Percentiles rank a stretch among this genome's conserved stretches.
Evolutionary conservation across 2,113 vertebrate genomes (phyloP).

Genomic region (Tetrax tetrax): DNA sequence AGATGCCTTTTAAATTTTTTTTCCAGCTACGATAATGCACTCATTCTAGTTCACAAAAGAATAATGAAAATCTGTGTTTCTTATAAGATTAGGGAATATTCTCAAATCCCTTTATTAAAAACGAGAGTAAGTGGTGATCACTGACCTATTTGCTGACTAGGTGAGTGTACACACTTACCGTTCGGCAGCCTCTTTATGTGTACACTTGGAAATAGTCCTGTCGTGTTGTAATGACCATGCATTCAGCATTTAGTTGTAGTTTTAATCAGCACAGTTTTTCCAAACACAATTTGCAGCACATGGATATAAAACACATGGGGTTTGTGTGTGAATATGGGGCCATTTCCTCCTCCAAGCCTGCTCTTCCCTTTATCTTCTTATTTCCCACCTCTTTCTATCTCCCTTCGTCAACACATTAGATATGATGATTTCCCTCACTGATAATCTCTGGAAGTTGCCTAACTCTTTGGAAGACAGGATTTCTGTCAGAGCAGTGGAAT

Average conservation of each 20-base stretch:
- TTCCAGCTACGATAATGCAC: background rate
- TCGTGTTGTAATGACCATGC: background rate
- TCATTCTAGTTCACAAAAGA: constrained; percentile 22
- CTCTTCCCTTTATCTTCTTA: background rate
- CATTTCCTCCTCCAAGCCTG: background rate
- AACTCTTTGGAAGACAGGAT: background rate
- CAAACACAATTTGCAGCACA: background rate
- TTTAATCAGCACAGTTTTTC: background rate
- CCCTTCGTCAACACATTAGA: background rate
- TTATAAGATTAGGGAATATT: constrained; percentile 43
- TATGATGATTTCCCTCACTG: background rate
- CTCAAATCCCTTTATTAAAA: constrained; percentile 60
- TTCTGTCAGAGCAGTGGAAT: background rate
- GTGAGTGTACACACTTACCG: background rate
- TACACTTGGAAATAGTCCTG: background rate
- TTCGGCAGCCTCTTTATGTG: background rate
- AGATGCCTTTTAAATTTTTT: background rate
- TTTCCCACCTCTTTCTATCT: background rate
- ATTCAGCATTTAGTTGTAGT: background rate
- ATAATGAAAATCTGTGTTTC: constrained; percentile 29
- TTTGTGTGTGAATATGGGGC: background rate
- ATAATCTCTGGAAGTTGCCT: background rate
- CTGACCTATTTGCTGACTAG: constrained; percentile 23
- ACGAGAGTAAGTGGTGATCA: background rate
- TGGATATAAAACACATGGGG: background rate